Conservation (phyloP, 2,797 vertebrate species). For the Oryzias dopingdopingensis region DNA sequence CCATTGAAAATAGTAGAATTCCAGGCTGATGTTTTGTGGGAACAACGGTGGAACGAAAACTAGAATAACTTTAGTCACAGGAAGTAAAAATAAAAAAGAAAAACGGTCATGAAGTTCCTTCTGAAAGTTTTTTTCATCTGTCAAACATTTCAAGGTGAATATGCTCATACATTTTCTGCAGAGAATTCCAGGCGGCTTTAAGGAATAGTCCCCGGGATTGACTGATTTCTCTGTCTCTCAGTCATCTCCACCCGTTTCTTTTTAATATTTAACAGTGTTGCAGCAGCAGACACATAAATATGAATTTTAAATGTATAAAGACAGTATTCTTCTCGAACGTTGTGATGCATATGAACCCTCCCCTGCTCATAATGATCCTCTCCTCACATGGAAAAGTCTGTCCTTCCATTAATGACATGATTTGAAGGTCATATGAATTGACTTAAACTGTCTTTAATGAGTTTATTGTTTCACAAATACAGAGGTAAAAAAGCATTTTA, state of each 20-base stretch:
- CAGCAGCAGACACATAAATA: slow-evolving; percentile 16
- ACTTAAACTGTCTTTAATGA: no score
- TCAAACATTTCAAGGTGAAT: slow-evolving; percentile 4
- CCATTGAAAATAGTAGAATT: background rate
- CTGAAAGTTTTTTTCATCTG: background rate
- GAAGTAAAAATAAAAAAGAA: background rate
- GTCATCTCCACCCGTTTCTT: slow-evolving; percentile 28
- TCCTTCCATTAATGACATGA: background rate
- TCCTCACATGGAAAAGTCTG: slow-evolving; percentile 17
- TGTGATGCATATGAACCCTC: slow-evolving; percentile 17
- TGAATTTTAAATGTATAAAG: background rate
- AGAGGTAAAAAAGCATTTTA: no score
- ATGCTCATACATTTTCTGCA: slow-evolving; percentile 21
- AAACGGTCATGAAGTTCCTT: background rate
- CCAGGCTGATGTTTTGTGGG: background rate
- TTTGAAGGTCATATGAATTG: no score
- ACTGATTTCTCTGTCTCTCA: slow-evolving; percentile 23
- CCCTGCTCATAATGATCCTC: slow-evolving; percentile 11
- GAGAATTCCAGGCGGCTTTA: slow-evolving; percentile 17
- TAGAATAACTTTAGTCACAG: background rate
- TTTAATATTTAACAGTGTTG: slow-evolving; percentile 10
- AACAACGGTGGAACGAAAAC: background rate
- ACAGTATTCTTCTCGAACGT: slow-evolving; percentile 4
- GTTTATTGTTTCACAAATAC: no score
- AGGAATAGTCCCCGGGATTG: slow-evolving; percentile 17